Evolutionary conservation across 2,797 vertebrate genomes (phyloP), one percentile per base, ranked within the genome.

Genomic region (Alosa sapidissima): DNA sequence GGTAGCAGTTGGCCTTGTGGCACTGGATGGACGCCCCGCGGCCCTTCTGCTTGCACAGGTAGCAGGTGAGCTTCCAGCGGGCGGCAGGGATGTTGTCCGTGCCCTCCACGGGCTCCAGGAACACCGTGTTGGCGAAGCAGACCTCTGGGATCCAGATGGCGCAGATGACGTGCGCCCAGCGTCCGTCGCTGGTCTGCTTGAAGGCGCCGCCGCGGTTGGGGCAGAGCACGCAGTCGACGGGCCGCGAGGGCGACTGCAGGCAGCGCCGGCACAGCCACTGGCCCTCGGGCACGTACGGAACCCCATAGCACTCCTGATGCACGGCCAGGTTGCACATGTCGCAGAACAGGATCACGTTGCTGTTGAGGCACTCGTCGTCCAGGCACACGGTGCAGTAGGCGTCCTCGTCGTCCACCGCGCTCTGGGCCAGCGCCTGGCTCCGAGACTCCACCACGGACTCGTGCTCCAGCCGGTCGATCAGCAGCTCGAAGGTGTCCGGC

Each of bases 101-200:
- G 75, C 98, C 98, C 90, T 99, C 98, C 0, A 99, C 96, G 6
- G 98, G 98, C 91, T 99, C 98, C 91, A 99, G 91, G 92, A 99
- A 99, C 89, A 99, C 98, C 0, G 98, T 99, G 93, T 99, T 99
- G 86, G 97, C 98, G 86, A 99, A 99, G 91, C 98, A 99, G 89
- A 99, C 97, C 91, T 99, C 98, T 0, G 98, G 98, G 90, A 99
- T 99, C 98, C 98, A 99, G 92, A 99, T 97, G 94, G 98, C 98
- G 91, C 98, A 99, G 86, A 99, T 97, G 58, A 99, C 98, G 0
- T 99, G 98, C n/a, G 97, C 98, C 98, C 98, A 99, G 83, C 96
- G 97, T 54, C 98, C 98, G 33, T 99, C 98, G 0, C 96, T 98
- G 58, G 98, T 99, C 94, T 99, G 98, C 92, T 99, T 99, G 94